These are phyloP conservation scores for Gymnothorax javanicus DNA, from an alignment of 2,797 vertebrate species.

Conservation along the genomic window DNA sequence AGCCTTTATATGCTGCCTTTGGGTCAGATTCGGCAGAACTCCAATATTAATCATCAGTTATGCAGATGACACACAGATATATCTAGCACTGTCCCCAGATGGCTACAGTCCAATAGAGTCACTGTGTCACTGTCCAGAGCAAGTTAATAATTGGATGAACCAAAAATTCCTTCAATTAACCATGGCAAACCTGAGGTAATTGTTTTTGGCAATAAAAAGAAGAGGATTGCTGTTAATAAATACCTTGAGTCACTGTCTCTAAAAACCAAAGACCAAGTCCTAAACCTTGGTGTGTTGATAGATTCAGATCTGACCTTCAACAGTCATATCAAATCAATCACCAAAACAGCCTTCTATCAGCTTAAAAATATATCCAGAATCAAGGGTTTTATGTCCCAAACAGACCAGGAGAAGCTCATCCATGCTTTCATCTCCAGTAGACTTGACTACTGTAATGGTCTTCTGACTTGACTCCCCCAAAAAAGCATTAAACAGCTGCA, in stretches of 20 bases:
- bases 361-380: too few species aligned
- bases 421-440: background rate
- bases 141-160: constrained; percentile 12
- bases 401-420: too few species aligned
- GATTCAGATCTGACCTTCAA: background rate
- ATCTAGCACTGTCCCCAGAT: constrained; percentile 15
- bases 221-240: background rate
- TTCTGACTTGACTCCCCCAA: background rate
- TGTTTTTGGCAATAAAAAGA: constrained; percentile 17
- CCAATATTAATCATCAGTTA: background rate
- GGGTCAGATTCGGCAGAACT: constrained; percentile 18
- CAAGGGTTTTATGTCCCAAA: too few species aligned
- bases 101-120: background rate
- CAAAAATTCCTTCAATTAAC: background rate
- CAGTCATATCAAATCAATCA: too few species aligned
- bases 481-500: background rate
- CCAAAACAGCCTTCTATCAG: too few species aligned
- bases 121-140: constrained; percentile 15
- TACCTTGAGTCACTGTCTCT: too few species aligned
- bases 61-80: constrained; percentile 1
- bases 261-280: constrained; percentile 5
- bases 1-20: background rate
- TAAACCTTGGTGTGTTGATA: background rate
- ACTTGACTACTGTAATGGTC: background rate
- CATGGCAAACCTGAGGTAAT: background rate